Conservation (phyloP, 2,113 vertebrate genomes). For the Cygnus atratus region DNA sequence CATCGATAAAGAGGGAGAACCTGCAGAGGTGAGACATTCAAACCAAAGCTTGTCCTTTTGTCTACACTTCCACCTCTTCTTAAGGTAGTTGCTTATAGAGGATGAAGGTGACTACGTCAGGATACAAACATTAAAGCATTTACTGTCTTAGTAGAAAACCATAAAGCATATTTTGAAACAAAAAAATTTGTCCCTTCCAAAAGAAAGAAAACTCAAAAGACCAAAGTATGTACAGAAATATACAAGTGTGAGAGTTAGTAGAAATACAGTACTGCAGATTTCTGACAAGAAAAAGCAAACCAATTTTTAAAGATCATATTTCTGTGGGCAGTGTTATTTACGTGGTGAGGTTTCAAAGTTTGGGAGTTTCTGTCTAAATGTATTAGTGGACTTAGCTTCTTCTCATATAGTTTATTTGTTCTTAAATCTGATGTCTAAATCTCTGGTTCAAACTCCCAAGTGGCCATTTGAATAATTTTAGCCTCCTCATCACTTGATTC, state of each 20-base stretch:
- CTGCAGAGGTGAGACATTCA: neutral
- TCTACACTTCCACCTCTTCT: neutral
- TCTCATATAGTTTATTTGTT: neutral
- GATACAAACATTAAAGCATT: neutral
- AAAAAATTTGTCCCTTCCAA: neutral
- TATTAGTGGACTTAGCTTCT: neutral
- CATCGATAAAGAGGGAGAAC: neutral
- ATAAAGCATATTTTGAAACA: neutral
- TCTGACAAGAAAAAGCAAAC: neutral
- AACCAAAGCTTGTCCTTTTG: neutral
- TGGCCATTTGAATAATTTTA: neutral
- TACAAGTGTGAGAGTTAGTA: neutral
- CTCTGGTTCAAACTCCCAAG: neutral
- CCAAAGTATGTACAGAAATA: neutral
- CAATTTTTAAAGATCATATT: neutral
- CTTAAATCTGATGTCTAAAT: neutral
- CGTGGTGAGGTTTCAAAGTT: neutral
- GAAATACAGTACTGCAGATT: neutral
- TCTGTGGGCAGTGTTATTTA: neutral
- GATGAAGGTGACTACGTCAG: neutral
- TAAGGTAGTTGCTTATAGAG: neutral
- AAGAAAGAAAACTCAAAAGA: neutral
- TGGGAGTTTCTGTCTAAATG: neutral
- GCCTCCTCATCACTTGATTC: neutral
- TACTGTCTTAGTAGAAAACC: neutral